phyloP scores from a whole-genome alignment of 2,888 invertebrate genomes.

The Folsomia candida region DNA sequence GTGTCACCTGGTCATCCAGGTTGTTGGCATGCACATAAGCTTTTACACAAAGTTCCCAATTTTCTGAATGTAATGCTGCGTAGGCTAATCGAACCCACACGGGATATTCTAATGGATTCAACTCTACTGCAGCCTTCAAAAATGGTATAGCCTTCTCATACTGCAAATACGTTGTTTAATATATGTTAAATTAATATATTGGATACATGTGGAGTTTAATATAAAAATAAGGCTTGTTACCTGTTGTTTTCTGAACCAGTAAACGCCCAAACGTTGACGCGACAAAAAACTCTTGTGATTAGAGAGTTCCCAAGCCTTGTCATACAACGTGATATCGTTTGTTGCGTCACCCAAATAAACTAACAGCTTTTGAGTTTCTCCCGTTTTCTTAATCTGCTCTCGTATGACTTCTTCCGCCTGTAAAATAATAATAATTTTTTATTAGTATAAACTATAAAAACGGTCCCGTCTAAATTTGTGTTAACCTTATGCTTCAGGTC shows the following conservation, averaged over 20 bases:
- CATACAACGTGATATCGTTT: conserved; percentile 74
- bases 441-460: conserved; percentile 11
- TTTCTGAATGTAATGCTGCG: conserved; percentile 72
- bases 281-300: conserved; percentile 76
- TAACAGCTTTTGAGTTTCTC: conserved; percentile 80
- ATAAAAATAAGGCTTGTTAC: too few relatives aligned
- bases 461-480: background rate
- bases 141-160: conserved; percentile 77
- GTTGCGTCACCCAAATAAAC: conserved; percentile 85
- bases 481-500: conserved; percentile 76
- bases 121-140: conserved; percentile 74
- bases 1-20: conserved; percentile 69
- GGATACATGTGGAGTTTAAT: too few relatives aligned
- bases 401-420: conserved; percentile 84
- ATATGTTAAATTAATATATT: too few relatives aligned
- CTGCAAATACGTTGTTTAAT: conserved; percentile 53
- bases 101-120: conserved; percentile 82
- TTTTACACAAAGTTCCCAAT: conserved; percentile 77
- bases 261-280: conserved; percentile 83
- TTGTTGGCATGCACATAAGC: conserved; percentile 83
- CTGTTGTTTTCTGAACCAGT: conserved; percentile 68
- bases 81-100: conserved; percentile 84
- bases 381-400: conserved; percentile 66
- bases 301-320: conserved; percentile 89
- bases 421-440: conserved; percentile 46